Base-by-base conservation (phyloP, 2,888 invertebrate genomes). In the Desoria tigrina region DNA sequence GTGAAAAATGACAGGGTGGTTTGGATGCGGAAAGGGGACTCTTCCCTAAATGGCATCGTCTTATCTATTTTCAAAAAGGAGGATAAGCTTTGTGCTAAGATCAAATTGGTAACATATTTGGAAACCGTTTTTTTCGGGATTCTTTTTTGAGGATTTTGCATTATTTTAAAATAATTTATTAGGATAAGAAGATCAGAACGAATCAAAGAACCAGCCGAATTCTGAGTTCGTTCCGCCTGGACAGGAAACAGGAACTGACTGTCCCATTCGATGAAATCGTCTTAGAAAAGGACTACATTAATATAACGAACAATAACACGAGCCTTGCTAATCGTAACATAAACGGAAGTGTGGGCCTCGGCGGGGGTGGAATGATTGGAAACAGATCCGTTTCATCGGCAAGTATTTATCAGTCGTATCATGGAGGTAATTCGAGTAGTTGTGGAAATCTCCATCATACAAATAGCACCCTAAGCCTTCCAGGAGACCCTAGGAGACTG, bases 211-310 rank as follows among this genome's bases (percentile, higher is more conserved):
- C 59, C 6, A 68, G 58, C 11, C 63, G 71, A 7, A 18, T 71
- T n/a, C 37, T 71, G 1, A 62, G 68, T 16, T 71, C 71, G 16
- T 71, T 71, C 21, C 71, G 68, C 3, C 57, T 60, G 39, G 66
- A 68, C 26, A 68, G 68, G 28, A 66, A 66, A 21, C 59, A 71
- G 11, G 68, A 66, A 24, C 42, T 59, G 53, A 66, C 68, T 2
- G 68, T 71, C 24, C 71, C 71, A 23, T 71, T 71, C 53, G 66
- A 68, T 32, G 71, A 71, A n/a, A 68, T 71, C 9, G 45, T 64
- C 6, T 42, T 68, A 11, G 71, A 68, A 61, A 66, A 65, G 27
- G 68, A 65, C 23, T 61, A 49, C 14, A 65, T 59, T 50, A 53
- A 54, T 28, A 65, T 60, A 6, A 64, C 61, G 18, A 28, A 28